Evolutionary conservation across 2,888 invertebrate genomes (phyloP), one percentile per base, ranked within the genome.

Genomic region (Melieria picta): DNA sequence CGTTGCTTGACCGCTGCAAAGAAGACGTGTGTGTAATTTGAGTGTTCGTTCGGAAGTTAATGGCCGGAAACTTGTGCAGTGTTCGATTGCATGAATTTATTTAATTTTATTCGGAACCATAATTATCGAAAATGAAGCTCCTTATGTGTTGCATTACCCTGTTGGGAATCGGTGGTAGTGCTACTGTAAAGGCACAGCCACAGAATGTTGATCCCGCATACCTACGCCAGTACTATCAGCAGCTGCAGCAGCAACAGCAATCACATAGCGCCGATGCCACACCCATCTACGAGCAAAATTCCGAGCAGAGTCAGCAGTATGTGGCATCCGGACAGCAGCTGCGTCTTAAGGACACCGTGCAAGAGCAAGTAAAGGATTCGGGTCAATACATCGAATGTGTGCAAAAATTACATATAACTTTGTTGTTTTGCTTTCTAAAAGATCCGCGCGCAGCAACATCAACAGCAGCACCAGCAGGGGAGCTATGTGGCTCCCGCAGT

Each of bases 311-410:
- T 55, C 85, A 87, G 86, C 86, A 89, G 85, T 87, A 87, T 68
- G 88, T 89, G 72, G 87, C 84, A 56, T 88, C 89, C 46, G 88
- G 84, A 77, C 88, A 88, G 75, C 88, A 88, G 78, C 82, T 88
- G 73, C 83, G 87, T 64, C 78, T 87, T 3, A 87, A 87, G 79
- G 87, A 87, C 77, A 85, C 83, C 47, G 86, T 84, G 16, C 83
- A 83, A 58, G 87, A 86, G 57, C 87, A 84, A 78, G 82, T 83
- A 80, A 56, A 70, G 67, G 52, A 47, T 16, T 9, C 56, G 11
- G 4, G 57, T 57, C 10, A 10, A 11, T 3, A 47, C 9, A 65
- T 55, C 30, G 30, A 30, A 58, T 42, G 47, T 60, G 57, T 47
- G 42, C 5, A 13, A 58, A 60, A 56, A 55, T 67, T 10, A 13